Percentiles rank a stretch among this genome's conserved stretches.
Conservation (phyloP, 2,888 invertebrate genomes). For the Anodontia alba region DNA sequence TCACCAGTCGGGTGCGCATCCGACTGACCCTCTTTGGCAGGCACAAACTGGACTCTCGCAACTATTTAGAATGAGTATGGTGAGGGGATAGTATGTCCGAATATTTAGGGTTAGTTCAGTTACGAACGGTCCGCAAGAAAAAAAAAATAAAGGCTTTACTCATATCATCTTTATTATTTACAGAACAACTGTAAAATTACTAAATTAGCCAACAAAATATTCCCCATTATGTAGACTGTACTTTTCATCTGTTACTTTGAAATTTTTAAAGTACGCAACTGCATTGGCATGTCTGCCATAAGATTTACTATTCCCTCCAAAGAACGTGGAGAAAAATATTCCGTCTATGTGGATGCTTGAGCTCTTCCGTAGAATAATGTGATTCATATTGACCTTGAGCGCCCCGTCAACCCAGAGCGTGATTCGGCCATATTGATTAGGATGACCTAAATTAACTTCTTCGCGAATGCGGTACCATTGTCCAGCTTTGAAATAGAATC, state of each 20-base stretch:
- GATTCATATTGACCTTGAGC: slow-evolving; percentile 45
- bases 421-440: slow-evolving; percentile 63
- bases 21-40: too few species aligned
- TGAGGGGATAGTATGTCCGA: too few species aligned
- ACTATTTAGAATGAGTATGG: too few species aligned
- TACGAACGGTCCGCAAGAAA: too few species aligned
- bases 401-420: slow-evolving; percentile 64
- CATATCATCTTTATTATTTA: too few species aligned
- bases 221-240: too few species aligned
- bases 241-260: slow-evolving; percentile 24
- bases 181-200: too few species aligned
- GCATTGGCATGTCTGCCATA: slow-evolving; percentile 69
- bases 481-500: slow-evolving; percentile 44
- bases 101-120: too few species aligned
- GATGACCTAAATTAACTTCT: slow-evolving; percentile 68
- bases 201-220: too few species aligned
- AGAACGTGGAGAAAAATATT: slow-evolving; percentile 75
- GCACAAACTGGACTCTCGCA: too few species aligned
- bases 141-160: too few species aligned
- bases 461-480: slow-evolving; percentile 70
- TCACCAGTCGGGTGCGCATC: too few species aligned
- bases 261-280: slow-evolving; percentile 72
- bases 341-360: slow-evolving; percentile 62
- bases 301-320: slow-evolving; percentile 63
- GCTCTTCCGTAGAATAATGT: slow-evolving; percentile 60